phyloP scores from a whole-genome alignment of 2,113 vertebrate species.

The Copsychus sechellarum region DNA sequence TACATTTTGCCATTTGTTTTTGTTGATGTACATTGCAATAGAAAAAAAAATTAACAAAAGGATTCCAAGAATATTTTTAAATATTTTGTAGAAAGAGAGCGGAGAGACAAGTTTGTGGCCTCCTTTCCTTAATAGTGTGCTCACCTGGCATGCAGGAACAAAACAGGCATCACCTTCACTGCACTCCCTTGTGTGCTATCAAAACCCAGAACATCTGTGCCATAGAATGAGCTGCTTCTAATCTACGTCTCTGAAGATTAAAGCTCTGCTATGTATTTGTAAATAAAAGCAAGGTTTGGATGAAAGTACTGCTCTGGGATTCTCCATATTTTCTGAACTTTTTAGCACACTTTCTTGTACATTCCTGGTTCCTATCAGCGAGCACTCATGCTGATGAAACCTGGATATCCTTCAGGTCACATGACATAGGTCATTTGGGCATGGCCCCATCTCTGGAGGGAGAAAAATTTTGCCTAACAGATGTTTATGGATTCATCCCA shows the following conservation, averaged over 20 bases:
- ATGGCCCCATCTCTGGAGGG: not conserved
- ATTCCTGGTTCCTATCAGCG: not conserved
- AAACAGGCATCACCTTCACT: not conserved
- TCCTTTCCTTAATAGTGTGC: not conserved
- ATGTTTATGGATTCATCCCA: not conserved
- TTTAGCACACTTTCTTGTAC: not conserved
- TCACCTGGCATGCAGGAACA: not conserved
- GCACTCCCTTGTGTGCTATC: not conserved
- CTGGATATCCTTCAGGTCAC: not conserved
- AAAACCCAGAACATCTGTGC: not conserved
- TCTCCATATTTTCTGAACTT: not conserved
- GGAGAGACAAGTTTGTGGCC: not conserved
- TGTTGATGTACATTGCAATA: not conserved
- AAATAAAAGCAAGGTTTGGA: not conserved
- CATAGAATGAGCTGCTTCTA: not conserved
- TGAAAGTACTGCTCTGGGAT: not conserved
- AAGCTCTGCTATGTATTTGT: not conserved
- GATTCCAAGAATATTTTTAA: not conserved
- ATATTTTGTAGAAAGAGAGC: not conserved
- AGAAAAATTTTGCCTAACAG: not conserved
- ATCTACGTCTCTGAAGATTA: not conserved
- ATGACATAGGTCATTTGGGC: not conserved
- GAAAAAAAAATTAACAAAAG: not conserved
- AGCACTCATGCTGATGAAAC: not conserved
- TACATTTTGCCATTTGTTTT: not conserved